Conservation (phyloP, 1,140 invertebrate genomes). For the Stenopsyche tienmushanensis region DNA sequence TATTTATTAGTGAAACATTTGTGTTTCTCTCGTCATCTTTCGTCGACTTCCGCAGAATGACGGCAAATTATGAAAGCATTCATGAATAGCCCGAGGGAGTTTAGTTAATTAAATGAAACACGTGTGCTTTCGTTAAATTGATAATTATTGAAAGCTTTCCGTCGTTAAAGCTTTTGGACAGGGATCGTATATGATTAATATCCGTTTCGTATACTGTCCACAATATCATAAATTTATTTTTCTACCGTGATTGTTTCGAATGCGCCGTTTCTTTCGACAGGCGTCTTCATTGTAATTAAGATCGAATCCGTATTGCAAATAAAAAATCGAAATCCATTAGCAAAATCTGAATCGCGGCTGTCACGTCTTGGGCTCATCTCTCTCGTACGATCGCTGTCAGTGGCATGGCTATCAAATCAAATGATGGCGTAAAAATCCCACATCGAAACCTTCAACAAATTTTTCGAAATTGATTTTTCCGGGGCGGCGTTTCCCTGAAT, state of each 20-base stretch:
- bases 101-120: not conserved
- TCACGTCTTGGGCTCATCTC: not conserved
- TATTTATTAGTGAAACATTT: no score
- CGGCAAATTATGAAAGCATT: not conserved
- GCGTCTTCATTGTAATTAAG: no score
- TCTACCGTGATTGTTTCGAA: no score
- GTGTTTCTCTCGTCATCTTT: not conserved
- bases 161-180: no score
- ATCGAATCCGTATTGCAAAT: not conserved
- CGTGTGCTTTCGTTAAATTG: not conserved
- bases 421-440: no score
- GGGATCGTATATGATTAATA: no score
- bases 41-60: no score
- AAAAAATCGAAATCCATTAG: not conserved
- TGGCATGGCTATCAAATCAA: not conserved
- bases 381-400: not conserved
- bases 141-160: no score
- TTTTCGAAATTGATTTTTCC: conserved; percentile 9
- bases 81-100: not conserved
- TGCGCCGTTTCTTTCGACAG: not conserved
- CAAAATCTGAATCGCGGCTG: not conserved
- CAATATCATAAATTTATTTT: no score
- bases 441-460: not conserved
- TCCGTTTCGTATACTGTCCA: no score
- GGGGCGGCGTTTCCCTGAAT: not conserved